These are phyloP conservation scores for Alfaro cultratus DNA, from an alignment of 2,797 vertebrate genomes.

Conservation along the genomic window DNA sequence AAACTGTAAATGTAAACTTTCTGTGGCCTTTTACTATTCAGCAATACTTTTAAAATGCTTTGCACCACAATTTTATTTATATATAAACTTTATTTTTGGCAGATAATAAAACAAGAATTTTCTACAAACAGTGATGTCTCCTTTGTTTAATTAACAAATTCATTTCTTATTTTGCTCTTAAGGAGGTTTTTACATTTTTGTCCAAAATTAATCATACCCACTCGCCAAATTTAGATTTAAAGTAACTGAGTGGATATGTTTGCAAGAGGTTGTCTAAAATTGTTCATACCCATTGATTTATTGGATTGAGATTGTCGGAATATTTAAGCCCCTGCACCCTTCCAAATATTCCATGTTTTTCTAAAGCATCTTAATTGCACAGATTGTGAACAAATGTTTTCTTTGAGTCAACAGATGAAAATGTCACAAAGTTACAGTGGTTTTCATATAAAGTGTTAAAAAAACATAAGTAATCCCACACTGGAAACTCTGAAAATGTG, in stretches of 20 bases:
- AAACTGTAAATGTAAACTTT: not conserved
- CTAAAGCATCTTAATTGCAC: not conserved
- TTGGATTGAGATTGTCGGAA: not conserved
- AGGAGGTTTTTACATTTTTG: not conserved
- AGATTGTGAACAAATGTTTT: not conserved
- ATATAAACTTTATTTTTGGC: not conserved
- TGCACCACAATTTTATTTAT: not conserved
- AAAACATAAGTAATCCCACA: not conserved
- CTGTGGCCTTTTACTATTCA: conserved; percentile 35
- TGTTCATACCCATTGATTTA: not conserved
- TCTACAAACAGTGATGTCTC: not conserved
- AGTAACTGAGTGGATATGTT: not conserved
- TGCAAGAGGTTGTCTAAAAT: not conserved
- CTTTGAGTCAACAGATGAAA: not conserved
- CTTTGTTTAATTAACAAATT: not conserved
- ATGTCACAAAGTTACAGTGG: not conserved
- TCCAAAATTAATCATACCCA: not conserved
- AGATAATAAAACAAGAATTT: not conserved
- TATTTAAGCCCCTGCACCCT: not conserved
- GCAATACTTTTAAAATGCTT: conserved; percentile 4
- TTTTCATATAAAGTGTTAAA: not conserved
- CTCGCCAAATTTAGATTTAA: not conserved
- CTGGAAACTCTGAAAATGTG: not conserved
- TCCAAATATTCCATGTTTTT: not conserved
- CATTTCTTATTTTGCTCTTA: not conserved